Conservation (phyloP, 2,888 invertebrate species). For the Xestia xanthographa region DNA sequence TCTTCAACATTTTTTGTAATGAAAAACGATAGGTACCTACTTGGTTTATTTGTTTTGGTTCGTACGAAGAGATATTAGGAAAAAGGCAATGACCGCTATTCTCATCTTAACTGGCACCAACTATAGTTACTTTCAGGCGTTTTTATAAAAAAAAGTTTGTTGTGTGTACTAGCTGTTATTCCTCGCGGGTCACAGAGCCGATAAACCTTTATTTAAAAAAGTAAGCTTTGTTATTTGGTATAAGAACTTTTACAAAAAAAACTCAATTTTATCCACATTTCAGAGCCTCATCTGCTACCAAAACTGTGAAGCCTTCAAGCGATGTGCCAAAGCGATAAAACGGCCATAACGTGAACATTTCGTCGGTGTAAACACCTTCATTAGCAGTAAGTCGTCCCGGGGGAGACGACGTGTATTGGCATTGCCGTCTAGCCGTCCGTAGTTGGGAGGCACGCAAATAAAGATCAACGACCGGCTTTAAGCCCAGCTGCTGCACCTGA, state of each 20-base stretch:
- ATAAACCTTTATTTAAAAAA: neutral
- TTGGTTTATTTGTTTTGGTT: too few relatives aligned
- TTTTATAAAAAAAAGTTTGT: neutral
- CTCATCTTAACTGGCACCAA: too few relatives aligned
- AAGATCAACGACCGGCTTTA: slow-evolving; percentile 85
- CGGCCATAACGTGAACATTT: slow-evolving; percentile 44
- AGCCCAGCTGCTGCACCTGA: slow-evolving; percentile 81
- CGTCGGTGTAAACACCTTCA: slow-evolving; percentile 73
- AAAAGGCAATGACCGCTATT: too few relatives aligned
- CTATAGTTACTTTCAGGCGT: neutral
- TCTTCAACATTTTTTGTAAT: too few relatives aligned
- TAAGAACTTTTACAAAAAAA: neutral
- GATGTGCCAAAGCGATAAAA: slow-evolving; percentile 43
- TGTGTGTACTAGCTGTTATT: neutral
- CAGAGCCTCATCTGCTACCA: slow-evolving; percentile 3
- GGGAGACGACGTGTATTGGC: slow-evolving; percentile 77
- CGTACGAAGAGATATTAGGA: too few relatives aligned
- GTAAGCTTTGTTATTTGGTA: neutral
- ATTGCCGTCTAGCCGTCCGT: slow-evolving; percentile 74
- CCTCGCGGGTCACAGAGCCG: neutral
- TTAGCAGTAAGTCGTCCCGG: slow-evolving; percentile 72
- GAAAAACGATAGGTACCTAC: too few relatives aligned
- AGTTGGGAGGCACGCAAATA: slow-evolving; percentile 78
- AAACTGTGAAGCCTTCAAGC: slow-evolving; percentile 23
- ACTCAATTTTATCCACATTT: neutral